A percentile compares a stretch with the other conserved stretches of the same genome.
Evolutionary conservation across 2,113 vertebrate species (phyloP).

Genomic region (Tachysurus fulvidraco): DNA sequence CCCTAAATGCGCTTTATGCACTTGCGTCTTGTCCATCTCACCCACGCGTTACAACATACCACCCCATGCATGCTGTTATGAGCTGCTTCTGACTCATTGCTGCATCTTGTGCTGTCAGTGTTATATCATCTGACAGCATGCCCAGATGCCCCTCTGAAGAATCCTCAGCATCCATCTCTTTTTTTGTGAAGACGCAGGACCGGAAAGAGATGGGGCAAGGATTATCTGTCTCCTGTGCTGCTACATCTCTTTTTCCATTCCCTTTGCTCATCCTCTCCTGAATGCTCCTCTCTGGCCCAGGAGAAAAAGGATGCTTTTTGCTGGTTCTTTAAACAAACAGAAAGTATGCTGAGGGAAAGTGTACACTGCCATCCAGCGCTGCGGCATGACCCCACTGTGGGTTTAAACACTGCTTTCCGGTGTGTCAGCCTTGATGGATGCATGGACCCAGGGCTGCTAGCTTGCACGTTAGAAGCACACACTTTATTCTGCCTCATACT

Average conservation of each 20-base stretch:
- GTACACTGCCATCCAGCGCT: not conserved
- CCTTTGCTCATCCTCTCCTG: constrained; percentile 26
- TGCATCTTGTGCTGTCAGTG: constrained; percentile 8
- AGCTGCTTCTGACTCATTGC: constrained; percentile 25
- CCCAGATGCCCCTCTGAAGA: constrained; percentile 9
- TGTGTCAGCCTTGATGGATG: constrained; percentile 39
- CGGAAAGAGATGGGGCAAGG: not conserved
- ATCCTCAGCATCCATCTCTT: constrained; percentile 23
- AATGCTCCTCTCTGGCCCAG: constrained; percentile 10
- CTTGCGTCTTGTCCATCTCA: not conserved
- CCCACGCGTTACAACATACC: not conserved
- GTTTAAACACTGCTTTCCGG: constrained; percentile 45
- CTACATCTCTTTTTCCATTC: constrained; percentile 32
- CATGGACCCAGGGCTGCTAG: constrained; percentile 8
- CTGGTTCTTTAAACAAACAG: constrained; percentile 23
- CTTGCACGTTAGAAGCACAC: constrained; percentile 3
- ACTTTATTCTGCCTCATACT: constrained; percentile 19
- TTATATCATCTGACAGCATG: constrained; percentile 7
- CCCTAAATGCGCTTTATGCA: not conserved
- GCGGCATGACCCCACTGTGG: constrained; percentile 23
- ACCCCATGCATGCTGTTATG: not conserved
- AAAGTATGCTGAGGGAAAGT: constrained; percentile 24
- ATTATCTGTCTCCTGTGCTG: constrained; percentile 35
- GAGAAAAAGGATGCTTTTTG: not conserved
- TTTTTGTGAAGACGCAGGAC: constrained; percentile 5